Conservation (phyloP, 2,797 vertebrate genomes). For the Arctocebus calabarensis region DNA sequence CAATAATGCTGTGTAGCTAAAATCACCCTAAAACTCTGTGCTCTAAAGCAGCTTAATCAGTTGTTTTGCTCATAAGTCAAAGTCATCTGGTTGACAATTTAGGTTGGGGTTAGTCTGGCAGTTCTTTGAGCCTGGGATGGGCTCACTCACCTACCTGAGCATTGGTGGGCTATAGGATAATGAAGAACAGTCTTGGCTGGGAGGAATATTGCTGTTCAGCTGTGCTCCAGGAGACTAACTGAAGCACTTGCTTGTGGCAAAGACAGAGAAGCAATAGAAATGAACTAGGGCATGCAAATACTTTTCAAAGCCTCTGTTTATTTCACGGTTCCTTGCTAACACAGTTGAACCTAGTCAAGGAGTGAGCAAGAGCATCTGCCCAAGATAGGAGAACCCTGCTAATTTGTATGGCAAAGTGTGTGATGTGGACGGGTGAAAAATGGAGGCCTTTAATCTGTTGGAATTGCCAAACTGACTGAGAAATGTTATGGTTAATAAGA, state of each 20-base stretch:
- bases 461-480: neutral
- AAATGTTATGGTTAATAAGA: neutral
- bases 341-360: constrained; percentile 3
- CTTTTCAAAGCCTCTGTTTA: constrained; percentile 17
- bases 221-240: neutral
- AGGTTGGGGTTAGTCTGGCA: neutral
- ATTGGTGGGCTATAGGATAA: constrained; percentile 22
- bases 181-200: constrained; percentile 14
- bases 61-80: constrained; percentile 24
- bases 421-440: neutral
- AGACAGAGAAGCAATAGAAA: constrained; percentile 25
- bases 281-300: neutral
- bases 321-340: constrained; percentile 36
- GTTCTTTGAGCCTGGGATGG: constrained; percentile 5
- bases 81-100: neutral
- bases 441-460: neutral
- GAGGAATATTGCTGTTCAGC: neutral
- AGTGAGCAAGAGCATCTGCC: neutral
- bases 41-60: neutral
- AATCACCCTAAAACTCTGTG: neutral
- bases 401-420: neutral
- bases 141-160: neutral
- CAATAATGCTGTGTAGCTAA: neutral
- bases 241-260: neutral
- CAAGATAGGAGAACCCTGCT: neutral